Base-by-base conservation (phyloP, 1,140 invertebrate genomes). In the Apis cerana region DNA sequence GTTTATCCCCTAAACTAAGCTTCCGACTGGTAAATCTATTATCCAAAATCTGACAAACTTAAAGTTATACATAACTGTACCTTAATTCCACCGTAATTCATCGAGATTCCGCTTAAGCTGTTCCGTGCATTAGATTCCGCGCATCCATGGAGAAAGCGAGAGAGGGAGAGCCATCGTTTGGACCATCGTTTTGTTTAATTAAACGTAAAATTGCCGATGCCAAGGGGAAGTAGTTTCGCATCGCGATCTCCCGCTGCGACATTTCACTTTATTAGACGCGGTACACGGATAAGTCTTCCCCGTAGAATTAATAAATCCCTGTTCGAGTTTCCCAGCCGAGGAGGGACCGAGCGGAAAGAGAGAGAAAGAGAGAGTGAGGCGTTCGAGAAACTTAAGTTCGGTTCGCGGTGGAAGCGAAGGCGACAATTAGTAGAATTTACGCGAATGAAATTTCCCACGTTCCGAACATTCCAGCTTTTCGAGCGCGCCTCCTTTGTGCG, bases 231-330 rank as follows among this genome's bases (percentile, higher is more conserved):
- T 7, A 43, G n/a, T n/a, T 52, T 23, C 21, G 68, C 48, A 19
- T 17, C 68, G 54, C 69, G 50, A 71, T 71, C 56, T 50, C 54
- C 27, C 21, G 10, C 21, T 54, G 21, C n/a, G 48, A 15, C n/a
- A n/a, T 12, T 52, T 58, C 65, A 33, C 76, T 69, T 78, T 50
- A 69, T 69, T 64, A 50, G n/a, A 17, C n/a, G 33, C 33, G 68
- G 59, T 23, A 23, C 17, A n/a, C 52, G 54, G 78, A n/a, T 54
- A 56, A 74, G 61, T 74, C 52, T 70, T 72, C 50, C 58, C 27
- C 78, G 58, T 13, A 23, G 69, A 74, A 80, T 80, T 80, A 74
- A 80, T 74, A 80, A 80, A 80, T 80, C 59, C 61, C 58, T 58
- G 27, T 80, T 27, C 23, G 50, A 23, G 50, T 9, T 27, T 21